phyloP scores from a whole-genome alignment of 2,113 vertebrate genomes.

The Acrocephalus arundinaceus region DNA sequence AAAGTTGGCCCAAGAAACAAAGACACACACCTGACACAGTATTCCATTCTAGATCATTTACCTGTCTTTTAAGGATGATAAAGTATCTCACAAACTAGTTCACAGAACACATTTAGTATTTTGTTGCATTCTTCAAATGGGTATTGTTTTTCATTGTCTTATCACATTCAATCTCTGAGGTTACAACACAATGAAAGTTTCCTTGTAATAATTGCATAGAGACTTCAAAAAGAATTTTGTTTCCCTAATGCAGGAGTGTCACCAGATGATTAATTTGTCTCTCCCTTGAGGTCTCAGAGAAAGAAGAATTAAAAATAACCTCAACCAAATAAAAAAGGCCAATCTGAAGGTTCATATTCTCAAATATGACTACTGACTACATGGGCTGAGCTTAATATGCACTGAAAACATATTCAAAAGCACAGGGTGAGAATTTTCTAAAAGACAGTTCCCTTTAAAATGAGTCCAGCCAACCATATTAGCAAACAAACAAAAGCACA shows the following conservation, averaged over 20 bases:
- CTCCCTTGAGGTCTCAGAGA: not conserved
- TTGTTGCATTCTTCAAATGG: not conserved
- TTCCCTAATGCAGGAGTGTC: slow-evolving; percentile 9
- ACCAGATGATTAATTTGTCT: slow-evolving; percentile 38
- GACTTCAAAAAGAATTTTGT: slow-evolving; percentile 38
- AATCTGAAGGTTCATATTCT: not conserved
- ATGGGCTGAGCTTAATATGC: not conserved
- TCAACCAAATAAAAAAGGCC: not conserved
- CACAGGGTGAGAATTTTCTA: not conserved
- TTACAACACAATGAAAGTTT: slow-evolving; percentile 8
- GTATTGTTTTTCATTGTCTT: not conserved
- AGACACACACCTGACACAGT: not conserved
- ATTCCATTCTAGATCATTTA: not conserved
- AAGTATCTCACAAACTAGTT: not conserved
- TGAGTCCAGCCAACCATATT: not conserved
- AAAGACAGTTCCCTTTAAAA: not conserved
- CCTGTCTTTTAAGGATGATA: not conserved
- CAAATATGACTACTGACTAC: not conserved
- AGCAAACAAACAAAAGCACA: not conserved
- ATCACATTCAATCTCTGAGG: not conserved
- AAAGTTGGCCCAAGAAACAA: not conserved
- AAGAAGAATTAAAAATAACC: not conserved
- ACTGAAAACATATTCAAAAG: not conserved
- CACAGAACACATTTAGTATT: not conserved
- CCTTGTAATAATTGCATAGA: slow-evolving; percentile 18